Base-by-base conservation (phyloP, 2,888 invertebrate species). In the Boloria euphrosyne region DNA sequence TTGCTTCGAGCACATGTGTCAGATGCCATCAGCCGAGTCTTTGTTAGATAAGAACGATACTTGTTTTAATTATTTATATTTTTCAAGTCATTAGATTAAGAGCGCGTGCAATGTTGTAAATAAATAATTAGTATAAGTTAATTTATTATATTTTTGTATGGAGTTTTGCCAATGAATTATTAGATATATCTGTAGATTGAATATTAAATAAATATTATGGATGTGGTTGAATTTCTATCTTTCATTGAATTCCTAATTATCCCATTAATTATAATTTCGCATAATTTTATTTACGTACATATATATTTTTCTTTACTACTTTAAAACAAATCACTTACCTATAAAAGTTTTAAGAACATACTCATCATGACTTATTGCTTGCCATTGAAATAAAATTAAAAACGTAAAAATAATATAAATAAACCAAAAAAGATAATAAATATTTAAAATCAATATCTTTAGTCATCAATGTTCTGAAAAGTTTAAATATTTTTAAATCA, bases 1-100 rank as follows among this genome's bases (percentile, higher is more conserved):
- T 87, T 13, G 80, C 79, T 0, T 64, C 78, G 0, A 76, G 73
- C 63, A 16, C 70, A 0, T 77, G 77, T 31, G 59, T 59, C 2
- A 61, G 70, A 16, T 73, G 73, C 51, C 64, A 64, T 0, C 68
- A 71, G 22, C 22, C 71, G 10, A 71, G 69, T 18, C 38, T 57
- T 22, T 69, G 67, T 53, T 68, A 71, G 58, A 55, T 47, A 50
- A 16, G 13, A 22, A n/a, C n/a, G n/a, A n/a, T n/a, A n/a, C n/a
- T 43, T 50, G 50, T 50, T 46, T 0, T 53, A 27, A 14, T 50
- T 43, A 31, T 52, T 46, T 61, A 58, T 59, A 55, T 62, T 47
- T 52, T 54, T 66, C 58, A 53, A 57, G 44, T 57, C 49, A 57
- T 53, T 55, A 57, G 62, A 27, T 58, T 61, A 54, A 62, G 58